Conservation (phyloP, 2,113 vertebrate genomes). For the Jaculus jaculus region DNA sequence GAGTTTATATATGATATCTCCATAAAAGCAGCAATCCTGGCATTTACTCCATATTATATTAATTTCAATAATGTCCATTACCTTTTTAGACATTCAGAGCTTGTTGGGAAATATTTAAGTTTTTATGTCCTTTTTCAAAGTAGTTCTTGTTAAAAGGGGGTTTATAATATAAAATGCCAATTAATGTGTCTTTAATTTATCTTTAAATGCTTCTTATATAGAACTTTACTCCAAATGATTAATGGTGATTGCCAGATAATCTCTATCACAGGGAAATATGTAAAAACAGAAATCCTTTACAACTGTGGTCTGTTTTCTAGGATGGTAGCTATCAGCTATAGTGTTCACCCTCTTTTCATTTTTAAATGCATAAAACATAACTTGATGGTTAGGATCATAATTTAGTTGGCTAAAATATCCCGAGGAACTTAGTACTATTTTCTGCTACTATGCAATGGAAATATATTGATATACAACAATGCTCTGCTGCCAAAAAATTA, state of each 20-base stretch:
- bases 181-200: not conserved
- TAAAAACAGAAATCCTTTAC: slow-evolving; percentile 49
- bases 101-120: not conserved
- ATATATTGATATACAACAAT: slow-evolving; percentile 6
- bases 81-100: not conserved
- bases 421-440: slow-evolving; percentile 36
- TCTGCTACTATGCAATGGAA: slow-evolving; percentile 32
- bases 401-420: slow-evolving; percentile 12
- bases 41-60: not conserved
- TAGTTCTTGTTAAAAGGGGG: slow-evolving; percentile 23
- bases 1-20: not conserved
- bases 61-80: not conserved
- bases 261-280: slow-evolving; percentile 32
- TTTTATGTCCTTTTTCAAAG: not conserved
- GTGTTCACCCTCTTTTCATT: not conserved
- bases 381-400: slow-evolving; percentile 13
- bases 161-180: not conserved
- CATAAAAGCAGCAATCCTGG: not conserved
- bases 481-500: not conserved
- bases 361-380: slow-evolving; percentile 22
- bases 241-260: not conserved
- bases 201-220: slow-evolving; percentile 20
- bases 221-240: not conserved
- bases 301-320: slow-evolving; percentile 37
- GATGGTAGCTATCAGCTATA: slow-evolving; percentile 35